These are phyloP conservation scores for Peromyscus eremicus DNA, from an alignment of 2,797 vertebrate genomes.

Conservation along the genomic window DNA sequence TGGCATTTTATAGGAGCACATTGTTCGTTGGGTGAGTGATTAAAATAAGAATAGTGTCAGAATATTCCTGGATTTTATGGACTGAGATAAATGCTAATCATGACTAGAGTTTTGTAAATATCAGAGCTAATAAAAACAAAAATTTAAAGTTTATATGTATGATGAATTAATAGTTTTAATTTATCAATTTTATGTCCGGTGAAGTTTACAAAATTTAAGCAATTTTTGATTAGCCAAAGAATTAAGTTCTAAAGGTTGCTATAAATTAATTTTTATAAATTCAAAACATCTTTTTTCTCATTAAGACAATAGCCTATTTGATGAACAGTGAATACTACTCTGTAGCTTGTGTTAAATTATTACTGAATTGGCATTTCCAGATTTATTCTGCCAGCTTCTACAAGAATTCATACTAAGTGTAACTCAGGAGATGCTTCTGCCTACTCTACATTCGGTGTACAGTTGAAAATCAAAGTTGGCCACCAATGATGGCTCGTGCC, in stretches of 20 bases:
- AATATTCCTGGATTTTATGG: background rate
- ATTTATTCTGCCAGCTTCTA: background rate
- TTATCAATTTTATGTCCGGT: background rate
- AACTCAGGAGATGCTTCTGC: background rate
- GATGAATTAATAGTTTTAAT: background rate
- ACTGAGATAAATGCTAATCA: background rate
- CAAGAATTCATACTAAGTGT: background rate
- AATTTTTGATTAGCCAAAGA: background rate
- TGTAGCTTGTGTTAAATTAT: conserved; percentile 2
- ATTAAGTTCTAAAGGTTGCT: conserved; percentile 43
- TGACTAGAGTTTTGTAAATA: background rate
- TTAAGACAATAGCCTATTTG: background rate
- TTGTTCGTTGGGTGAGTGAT: background rate
- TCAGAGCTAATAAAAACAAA: background rate
- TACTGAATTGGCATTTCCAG: background rate
- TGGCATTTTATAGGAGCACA: background rate
- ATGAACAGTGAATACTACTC: background rate
- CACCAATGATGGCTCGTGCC: too few species aligned
- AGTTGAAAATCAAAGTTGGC: background rate
- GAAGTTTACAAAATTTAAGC: conserved; percentile 26
- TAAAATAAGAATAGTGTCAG: background rate
- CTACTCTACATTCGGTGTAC: background rate
- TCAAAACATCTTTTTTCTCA: conserved; percentile 27
- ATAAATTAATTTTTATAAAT: conserved; percentile 30
- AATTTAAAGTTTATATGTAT: background rate